Conservation (phyloP, 2,888 invertebrate genomes). For the Muschampia plurimacula region DNA sequence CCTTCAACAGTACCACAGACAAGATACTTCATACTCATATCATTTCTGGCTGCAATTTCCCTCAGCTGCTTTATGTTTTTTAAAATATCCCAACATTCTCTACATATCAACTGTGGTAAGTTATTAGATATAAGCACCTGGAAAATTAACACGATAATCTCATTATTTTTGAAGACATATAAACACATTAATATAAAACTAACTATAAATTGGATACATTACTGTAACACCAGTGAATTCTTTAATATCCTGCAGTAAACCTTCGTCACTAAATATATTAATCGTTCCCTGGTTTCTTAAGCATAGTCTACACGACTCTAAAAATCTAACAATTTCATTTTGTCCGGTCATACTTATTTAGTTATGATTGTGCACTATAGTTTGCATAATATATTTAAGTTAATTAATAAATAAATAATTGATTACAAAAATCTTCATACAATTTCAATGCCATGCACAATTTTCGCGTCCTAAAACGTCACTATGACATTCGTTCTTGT, state of each 20-base stretch:
- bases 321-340: constrained; percentile 1
- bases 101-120: constrained; percentile 61
- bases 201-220: background rate
- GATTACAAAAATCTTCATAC: too few relatives aligned
- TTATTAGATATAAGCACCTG: constrained; percentile 46
- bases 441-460: too few relatives aligned
- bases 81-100: constrained; percentile 54
- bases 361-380: background rate
- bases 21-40: constrained; percentile 51
- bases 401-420: too few relatives aligned
- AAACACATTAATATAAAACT: background rate
- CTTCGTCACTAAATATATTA: constrained; percentile 13
- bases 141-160: background rate
- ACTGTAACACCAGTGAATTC: constrained; percentile 14
- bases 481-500: too few relatives aligned
- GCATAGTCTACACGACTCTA: constrained; percentile 13
- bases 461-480: too few relatives aligned
- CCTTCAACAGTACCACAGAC: constrained; percentile 46
- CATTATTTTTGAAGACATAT: background rate
- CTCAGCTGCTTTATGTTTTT: constrained; percentile 53
- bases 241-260: constrained; percentile 9
- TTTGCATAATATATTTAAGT: too few relatives aligned
- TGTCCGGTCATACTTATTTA: constrained; percentile 8
- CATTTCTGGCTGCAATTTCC: constrained; percentile 54
- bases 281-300: constrained; percentile 1